phyloP scores from a whole-genome alignment of 2,797 vertebrate species.

The Taenioides sp. region DNA sequence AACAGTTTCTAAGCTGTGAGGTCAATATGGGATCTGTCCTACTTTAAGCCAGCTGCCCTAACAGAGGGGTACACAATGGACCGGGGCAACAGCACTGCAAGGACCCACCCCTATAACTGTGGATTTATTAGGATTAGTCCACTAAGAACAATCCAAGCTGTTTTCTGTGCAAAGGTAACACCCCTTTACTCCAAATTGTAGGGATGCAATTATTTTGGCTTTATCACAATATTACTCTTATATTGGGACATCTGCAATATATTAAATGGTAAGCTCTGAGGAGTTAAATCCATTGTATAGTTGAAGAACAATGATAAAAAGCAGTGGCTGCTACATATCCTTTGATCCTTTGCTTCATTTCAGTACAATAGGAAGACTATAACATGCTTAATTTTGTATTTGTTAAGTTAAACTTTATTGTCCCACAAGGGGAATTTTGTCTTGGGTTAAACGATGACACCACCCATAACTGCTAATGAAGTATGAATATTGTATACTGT shows the following conservation, averaged over 20 bases:
- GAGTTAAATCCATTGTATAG: neutral
- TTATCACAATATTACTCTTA: neutral
- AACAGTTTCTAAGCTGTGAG: constrained; percentile 48
- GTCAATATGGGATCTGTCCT: constrained; percentile 62
- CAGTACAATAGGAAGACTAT: neutral
- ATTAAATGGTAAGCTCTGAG: neutral
- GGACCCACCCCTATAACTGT: constrained; percentile 59
- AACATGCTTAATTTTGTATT: too few species aligned
- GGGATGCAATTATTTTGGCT: neutral
- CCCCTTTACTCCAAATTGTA: neutral
- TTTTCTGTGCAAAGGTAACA: constrained; percentile 54
- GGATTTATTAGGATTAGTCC: constrained; percentile 80
- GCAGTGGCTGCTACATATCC: neutral
- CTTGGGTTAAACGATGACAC: too few species aligned
- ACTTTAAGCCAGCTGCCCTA: constrained; percentile 60
- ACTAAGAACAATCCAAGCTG: constrained; percentile 74
- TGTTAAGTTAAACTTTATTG: too few species aligned
- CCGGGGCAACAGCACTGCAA: constrained; percentile 47
- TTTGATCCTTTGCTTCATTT: neutral
- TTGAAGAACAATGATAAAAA: neutral
- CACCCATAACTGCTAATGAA: too few species aligned
- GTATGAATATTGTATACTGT: too few species aligned
- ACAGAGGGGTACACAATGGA: constrained; percentile 54
- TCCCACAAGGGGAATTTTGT: too few species aligned
- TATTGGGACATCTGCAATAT: neutral